Evolutionary conservation across 2,113 vertebrate species (phyloP).

Genomic region (Rattus rattus): DNA sequence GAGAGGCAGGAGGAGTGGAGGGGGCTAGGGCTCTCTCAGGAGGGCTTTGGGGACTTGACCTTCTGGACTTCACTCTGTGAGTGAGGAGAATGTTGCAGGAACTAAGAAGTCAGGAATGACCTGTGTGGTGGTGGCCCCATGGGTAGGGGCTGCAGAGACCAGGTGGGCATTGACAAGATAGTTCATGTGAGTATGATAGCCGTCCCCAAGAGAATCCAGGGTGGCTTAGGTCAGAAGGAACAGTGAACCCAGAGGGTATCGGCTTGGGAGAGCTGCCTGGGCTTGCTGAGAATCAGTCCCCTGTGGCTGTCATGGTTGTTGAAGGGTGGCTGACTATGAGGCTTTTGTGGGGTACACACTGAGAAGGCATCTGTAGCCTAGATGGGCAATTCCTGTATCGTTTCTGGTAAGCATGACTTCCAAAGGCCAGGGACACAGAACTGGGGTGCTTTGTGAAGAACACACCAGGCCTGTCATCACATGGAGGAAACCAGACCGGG

Average conservation of each 20-base stretch:
- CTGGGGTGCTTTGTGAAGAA: background rate
- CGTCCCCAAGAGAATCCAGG: background rate
- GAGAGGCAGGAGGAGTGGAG: too few relatives aligned
- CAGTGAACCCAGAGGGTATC: background rate
- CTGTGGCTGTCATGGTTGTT: background rate
- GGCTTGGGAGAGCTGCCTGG: background rate
- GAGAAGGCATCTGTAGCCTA: background rate
- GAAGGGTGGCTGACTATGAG: background rate
- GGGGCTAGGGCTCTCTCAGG: background rate
- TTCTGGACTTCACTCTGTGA: background rate
- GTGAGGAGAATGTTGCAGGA: background rate
- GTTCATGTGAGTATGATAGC: background rate
- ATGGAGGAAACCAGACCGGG: background rate
- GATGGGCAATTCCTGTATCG: background rate
- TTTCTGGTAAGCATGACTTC: background rate
- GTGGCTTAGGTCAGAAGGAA: background rate
- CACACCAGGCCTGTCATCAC: accelerated
- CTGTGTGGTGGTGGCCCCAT: background rate
- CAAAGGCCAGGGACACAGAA: background rate
- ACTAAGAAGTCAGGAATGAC: too few relatives aligned
- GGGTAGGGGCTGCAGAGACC: background rate
- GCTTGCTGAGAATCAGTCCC: background rate
- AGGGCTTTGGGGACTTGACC: background rate
- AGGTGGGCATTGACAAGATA: background rate
- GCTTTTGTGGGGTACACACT: background rate